phyloP scores from a whole-genome alignment of 2,797 vertebrate species.

The Trachops cirrhosus region DNA sequence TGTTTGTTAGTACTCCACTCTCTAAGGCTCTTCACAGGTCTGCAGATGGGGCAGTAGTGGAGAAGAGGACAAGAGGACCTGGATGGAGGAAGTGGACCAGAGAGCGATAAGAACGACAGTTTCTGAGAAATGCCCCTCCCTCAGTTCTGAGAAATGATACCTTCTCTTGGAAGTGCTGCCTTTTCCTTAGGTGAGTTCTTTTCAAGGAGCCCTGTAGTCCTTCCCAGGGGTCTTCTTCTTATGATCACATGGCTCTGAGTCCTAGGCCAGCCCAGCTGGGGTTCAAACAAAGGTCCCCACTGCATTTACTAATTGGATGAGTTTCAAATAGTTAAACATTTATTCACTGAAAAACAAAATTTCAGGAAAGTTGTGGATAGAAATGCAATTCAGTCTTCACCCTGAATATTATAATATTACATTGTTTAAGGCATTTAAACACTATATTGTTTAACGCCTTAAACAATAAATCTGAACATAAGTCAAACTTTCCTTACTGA shows the following conservation, averaged over 20 bases:
- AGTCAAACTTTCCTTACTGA: not conserved
- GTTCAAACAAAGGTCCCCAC: not conserved
- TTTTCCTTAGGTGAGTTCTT: not conserved
- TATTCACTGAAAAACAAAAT: not conserved
- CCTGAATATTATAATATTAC: no score
- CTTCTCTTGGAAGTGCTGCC: not conserved
- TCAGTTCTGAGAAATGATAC: not conserved
- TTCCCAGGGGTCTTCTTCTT: not conserved
- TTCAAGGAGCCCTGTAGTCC: not conserved
- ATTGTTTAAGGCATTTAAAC: no score
- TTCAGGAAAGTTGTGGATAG: not conserved
- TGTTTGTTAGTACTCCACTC: not conserved
- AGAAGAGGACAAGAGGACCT: not conserved
- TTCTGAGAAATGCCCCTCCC: not conserved
- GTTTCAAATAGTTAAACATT: not conserved
- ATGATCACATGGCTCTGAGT: not conserved
- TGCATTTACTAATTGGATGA: not conserved
- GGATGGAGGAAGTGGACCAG: not conserved
- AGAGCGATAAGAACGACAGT: not conserved
- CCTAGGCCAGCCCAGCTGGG: not conserved
- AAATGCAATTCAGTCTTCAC: not conserved
- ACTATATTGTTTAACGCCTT: not conserved
- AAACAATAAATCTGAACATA: not conserved
- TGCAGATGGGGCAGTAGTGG: not conserved
- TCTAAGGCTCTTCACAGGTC: not conserved